phyloP scores from a whole-genome alignment of 2,113 vertebrate genomes.

The Brienomyrus longianalis region DNA sequence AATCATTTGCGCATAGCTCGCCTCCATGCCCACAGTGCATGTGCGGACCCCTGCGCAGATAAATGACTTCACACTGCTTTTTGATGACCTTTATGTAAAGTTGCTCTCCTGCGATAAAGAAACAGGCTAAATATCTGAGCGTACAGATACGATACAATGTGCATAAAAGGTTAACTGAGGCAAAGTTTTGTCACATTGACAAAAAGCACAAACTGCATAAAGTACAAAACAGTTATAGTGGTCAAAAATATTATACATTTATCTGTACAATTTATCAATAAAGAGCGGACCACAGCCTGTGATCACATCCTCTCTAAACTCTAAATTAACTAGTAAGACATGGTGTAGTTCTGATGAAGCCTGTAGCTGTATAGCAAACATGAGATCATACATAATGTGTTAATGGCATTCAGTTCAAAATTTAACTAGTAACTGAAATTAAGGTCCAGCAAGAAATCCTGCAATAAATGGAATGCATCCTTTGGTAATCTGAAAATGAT shows the following conservation, averaged over 20 bases:
- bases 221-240: conserved; percentile 78
- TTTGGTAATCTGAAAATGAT: conserved; percentile 42
- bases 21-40: neutral
- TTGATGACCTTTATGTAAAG: conserved; percentile 69
- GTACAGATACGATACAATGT: conserved; percentile 71
- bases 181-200: conserved; percentile 67
- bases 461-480: conserved; percentile 52
- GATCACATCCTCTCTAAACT: conserved; percentile 38
- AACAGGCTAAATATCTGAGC: conserved; percentile 69
- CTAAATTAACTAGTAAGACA: conserved; percentile 36
- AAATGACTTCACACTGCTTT: conserved; percentile 33
- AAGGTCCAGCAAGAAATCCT: conserved; percentile 19
- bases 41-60: neutral
- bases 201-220: conserved; percentile 70
- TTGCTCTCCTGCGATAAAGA: conserved; percentile 59
- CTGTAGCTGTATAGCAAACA: conserved; percentile 51
- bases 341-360: conserved; percentile 58
- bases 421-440: neutral
- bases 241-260: conserved; percentile 79
- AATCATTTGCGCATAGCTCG: neutral
- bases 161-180: conserved; percentile 69
- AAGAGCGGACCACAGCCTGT: conserved; percentile 44
- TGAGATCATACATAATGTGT: conserved; percentile 36
- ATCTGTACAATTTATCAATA: conserved; percentile 75
- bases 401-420: conserved; percentile 42